phyloP scores from a whole-genome alignment of 2,888 invertebrate species.

The Drosophila monieri region DNA sequence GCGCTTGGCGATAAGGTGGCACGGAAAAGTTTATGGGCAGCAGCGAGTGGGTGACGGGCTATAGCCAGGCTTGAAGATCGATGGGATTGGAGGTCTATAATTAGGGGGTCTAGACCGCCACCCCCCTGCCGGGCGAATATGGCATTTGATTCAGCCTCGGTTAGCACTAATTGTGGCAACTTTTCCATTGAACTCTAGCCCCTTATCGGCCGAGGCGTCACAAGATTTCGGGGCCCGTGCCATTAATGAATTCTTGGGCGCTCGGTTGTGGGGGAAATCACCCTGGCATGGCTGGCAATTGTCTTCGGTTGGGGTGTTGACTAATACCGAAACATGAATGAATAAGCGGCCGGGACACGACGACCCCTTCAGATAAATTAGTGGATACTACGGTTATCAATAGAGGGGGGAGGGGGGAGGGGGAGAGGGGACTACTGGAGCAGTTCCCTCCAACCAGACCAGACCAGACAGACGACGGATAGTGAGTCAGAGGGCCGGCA shows the following conservation, averaged over 20 bases:
- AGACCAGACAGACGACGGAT: slow-evolving; percentile 10
- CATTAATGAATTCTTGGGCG: slow-evolving; percentile 32
- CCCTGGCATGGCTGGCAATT: slow-evolving; percentile 19
- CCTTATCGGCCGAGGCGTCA: slow-evolving; percentile 10
- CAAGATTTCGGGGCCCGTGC: slow-evolving; percentile 9
- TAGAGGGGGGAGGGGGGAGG: neutral
- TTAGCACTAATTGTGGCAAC: slow-evolving; percentile 27
- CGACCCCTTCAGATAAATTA: neutral
- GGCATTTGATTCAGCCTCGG: slow-evolving; percentile 32
- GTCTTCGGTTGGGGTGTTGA: slow-evolving; percentile 38
- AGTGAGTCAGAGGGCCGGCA: neutral
- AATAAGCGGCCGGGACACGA: slow-evolving; percentile 28
- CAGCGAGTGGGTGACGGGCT: slow-evolving; percentile 2
- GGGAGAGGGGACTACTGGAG: neutral
- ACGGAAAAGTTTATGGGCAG: slow-evolving; percentile 19
- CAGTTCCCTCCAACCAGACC: neutral
- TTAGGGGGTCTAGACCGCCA: neutral
- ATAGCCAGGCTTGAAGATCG: neutral
- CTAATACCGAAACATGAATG: slow-evolving; percentile 40
- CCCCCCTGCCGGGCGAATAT: no score
- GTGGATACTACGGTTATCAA: slow-evolving; percentile 12
- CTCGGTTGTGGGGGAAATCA: slow-evolving; percentile 26
- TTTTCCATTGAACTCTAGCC: slow-evolving; percentile 41
- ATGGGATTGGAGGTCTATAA: neutral
- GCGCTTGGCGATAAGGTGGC: slow-evolving; percentile 18